Base-by-base conservation (phyloP, 2,888 invertebrate genomes). In the Diogma glabrata region DNA sequence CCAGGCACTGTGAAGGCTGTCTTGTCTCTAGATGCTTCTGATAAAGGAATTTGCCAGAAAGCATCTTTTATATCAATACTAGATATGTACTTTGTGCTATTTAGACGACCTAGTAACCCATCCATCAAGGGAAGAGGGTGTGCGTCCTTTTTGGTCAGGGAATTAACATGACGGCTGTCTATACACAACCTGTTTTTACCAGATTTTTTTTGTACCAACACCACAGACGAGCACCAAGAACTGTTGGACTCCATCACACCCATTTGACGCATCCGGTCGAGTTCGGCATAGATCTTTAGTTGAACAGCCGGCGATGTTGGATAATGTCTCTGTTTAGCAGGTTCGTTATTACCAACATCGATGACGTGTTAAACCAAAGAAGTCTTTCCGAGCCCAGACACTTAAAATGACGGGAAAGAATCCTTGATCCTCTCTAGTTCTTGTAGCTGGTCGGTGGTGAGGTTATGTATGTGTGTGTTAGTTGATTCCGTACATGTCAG, bases 191-290 rank as follows among this genome's bases (percentile, higher is more conserved):
- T n/a, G n/a, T n/a, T n/a, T n/a, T n/a, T n/a, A n/a, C n/a, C n/a
- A n/a, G n/a, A n/a, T n/a, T n/a, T n/a, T n/a, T n/a, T n/a, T n/a
- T n/a, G n/a, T n/a, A n/a, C n/a, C n/a, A n/a, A n/a, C n/a, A n/a
- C n/a, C n/a, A n/a, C n/a, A n/a, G n/a, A 28, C 3, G 60, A 61
- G 8, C 59, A 57, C 63, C 63, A 63, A 3, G 57, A 51, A 20
- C 61, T 63, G 1, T 54, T 51, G 0, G 58, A 61, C 14, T 55
- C 56, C 1, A 66, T 58, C 0, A 65, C 57, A 4, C 56, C 60
- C 2, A 57, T 45, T 4, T 26, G 46, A 3, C 65, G 20, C 64
- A 65, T 65, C 3, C 59, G 46, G 24, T 64, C 61, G 1, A 65
- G 56, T 51, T 64, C 63, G 3, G 51, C 54, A 30, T 55, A 56